Conservation (phyloP, 1,140 invertebrate genomes). For the Drosophila watanabei region DNA sequence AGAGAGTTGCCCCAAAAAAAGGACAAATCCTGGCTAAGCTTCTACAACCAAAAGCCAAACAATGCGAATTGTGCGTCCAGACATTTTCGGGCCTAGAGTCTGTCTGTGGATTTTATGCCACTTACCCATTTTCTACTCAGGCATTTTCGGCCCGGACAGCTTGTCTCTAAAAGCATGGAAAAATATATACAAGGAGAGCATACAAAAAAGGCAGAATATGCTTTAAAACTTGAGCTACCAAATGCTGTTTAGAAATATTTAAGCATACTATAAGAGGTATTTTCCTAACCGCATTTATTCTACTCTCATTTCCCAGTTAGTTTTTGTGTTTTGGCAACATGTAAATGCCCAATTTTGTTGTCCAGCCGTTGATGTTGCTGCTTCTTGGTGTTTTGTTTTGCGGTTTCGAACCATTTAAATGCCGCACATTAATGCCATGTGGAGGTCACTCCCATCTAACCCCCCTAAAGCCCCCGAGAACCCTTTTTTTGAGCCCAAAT, state of each 20-base stretch:
- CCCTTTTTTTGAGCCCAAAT: slow-evolving; percentile 21
- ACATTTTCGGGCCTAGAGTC: slow-evolving; percentile 21
- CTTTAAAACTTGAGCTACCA: background rate
- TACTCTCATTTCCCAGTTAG: background rate
- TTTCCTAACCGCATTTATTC: background rate
- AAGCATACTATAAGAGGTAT: slow-evolving; percentile 1
- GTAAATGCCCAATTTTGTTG: slow-evolving; percentile 67
- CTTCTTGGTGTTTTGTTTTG: slow-evolving; percentile 77
- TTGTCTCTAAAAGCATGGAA: background rate
- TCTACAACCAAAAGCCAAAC: slow-evolving; percentile 73
- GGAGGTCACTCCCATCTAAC: slow-evolving; percentile 20
- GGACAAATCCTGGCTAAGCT: slow-evolving; percentile 67
- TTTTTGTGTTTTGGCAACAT: slow-evolving; percentile 48
- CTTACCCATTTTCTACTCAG: slow-evolving; percentile 3
- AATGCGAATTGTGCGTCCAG: slow-evolving; percentile 72
- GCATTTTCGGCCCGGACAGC: slow-evolving; percentile 7
- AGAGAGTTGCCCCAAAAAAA: slow-evolving; percentile 15
- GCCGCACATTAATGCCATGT: slow-evolving; percentile 73
- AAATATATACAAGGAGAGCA: background rate
- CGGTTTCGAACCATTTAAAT: slow-evolving; percentile 76
- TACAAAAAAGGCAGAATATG: background rate
- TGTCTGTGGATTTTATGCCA: slow-evolving; percentile 23
- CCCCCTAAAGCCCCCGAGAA: too few relatives aligned
- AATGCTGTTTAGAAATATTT: background rate
- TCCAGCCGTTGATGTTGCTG: slow-evolving; percentile 35